Evolutionary conservation across 2,888 invertebrate species (phyloP).

Genomic region (Noctua janthina): DNA sequence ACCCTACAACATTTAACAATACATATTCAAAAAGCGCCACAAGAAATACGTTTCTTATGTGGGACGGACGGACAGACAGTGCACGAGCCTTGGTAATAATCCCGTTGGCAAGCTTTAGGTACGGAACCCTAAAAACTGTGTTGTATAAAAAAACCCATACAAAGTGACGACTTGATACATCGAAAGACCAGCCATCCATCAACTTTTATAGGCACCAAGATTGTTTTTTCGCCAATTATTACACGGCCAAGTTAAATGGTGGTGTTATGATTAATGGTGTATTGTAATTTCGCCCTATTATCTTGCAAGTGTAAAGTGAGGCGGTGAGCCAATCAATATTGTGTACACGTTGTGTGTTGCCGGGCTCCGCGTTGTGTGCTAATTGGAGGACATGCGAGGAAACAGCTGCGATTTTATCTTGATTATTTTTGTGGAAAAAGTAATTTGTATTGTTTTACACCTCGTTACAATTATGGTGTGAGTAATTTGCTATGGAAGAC

Average conservation of each 20-base stretch:
- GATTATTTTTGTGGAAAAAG: slow-evolving; percentile 6
- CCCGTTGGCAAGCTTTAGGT: neutral
- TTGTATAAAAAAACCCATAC: slow-evolving; percentile 39
- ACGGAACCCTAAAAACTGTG: neutral
- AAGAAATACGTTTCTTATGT: neutral
- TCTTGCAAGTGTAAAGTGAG: slow-evolving; percentile 40
- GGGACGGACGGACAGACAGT: neutral
- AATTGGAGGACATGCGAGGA: slow-evolving; percentile 37
- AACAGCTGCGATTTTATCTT: slow-evolving; percentile 29
- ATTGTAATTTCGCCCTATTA: slow-evolving; percentile 45
- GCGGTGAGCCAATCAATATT: slow-evolving; percentile 52
- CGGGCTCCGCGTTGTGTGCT: slow-evolving; percentile 8
- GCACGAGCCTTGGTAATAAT: neutral
- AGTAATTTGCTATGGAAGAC: neutral
- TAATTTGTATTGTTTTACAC: slow-evolving; percentile 30
- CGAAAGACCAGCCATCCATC: slow-evolving; percentile 51
- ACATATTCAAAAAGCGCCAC: neutral
- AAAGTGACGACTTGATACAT: slow-evolving; percentile 47
- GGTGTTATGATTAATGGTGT: slow-evolving; percentile 54
- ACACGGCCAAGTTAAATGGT: slow-evolving; percentile 24
- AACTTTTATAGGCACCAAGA: slow-evolving; percentile 41
- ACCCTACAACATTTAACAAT: neutral
- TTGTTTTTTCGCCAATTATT: slow-evolving; percentile 60
- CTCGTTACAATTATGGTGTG: slow-evolving; percentile 1
- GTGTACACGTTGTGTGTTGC: slow-evolving; percentile 8